A percentile compares a stretch with the other conserved stretches of the same genome.
Evolutionary conservation across 2,113 vertebrate species (phyloP).

Genomic region (Chitala chitala): DNA sequence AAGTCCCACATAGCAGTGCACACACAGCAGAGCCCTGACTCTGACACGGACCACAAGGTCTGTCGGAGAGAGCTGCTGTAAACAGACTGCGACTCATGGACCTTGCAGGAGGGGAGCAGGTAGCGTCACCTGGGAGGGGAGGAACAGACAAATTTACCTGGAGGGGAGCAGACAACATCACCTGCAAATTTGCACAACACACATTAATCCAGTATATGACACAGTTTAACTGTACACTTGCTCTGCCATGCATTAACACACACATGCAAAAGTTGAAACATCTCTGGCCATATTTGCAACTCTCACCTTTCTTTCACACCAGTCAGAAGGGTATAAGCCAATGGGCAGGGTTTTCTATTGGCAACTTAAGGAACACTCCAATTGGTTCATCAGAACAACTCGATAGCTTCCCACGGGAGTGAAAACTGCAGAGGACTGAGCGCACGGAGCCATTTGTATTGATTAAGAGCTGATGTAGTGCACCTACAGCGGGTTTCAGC

Average conservation of each 20-base stretch:
- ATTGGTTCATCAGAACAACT: neutral
- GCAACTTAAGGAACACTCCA: too few species aligned
- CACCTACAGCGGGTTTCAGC: slow-evolving; percentile 18
- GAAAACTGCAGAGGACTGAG: neutral
- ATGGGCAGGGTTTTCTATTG: too few species aligned
- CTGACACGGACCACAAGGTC: neutral
- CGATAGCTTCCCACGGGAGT: neutral
- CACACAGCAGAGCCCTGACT: neutral
- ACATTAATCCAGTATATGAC: too few species aligned
- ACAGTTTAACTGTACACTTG: too few species aligned
- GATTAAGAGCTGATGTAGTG: slow-evolving; percentile 27
- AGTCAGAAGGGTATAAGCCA: too few species aligned
- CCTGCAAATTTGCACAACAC: too few species aligned
- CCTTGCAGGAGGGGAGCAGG: neutral
- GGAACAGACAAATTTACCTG: too few species aligned
- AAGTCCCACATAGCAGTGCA: neutral
- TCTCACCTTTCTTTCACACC: too few species aligned
- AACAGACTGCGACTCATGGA: neutral
- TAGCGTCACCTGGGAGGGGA: neutral
- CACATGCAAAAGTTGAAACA: too few species aligned
- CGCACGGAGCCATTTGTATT: slow-evolving; percentile 23
- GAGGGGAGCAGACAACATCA: too few species aligned
- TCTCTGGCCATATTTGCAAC: too few species aligned
- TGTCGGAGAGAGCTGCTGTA: neutral
- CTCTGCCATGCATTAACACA: too few species aligned